Base-by-base conservation (phyloP, 2,888 invertebrate species). In the Elegia similella region DNA sequence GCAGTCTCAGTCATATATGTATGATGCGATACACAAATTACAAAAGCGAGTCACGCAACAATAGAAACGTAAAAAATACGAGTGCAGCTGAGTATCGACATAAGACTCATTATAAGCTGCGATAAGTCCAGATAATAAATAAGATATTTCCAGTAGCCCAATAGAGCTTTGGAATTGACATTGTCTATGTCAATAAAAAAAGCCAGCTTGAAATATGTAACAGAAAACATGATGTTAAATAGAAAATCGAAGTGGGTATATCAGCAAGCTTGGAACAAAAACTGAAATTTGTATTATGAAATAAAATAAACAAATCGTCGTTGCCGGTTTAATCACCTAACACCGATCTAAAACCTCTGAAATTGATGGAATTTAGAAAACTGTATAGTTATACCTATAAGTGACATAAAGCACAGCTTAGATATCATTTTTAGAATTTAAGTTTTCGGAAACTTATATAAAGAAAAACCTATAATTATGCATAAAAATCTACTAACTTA, bases 11-110 rank as follows among this genome's bases (percentile, higher is more conserved):
- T 23, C 23, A 23, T 23, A 23, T 5, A 23, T 69, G 12, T 47
- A 29, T 70, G 70, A 69, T 8, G 12, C n/a, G 23, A 5, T 72
- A 80, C 70, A 74, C 71, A 78, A 77, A 76, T 74, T 59, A 70
- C 67, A 76, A 73, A 72, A 77, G 71, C 66, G 71, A 66, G 65
- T 61, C 69, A 68, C 68, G 66, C 65, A 75, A 78, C 78, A 80
- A 80, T 78, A 67, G 78, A 70, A 73, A 72, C 72, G 72, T 73
- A 72, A 76, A 75, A 80, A 80, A 80, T 75, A 78, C 78, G n/a
- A n/a, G n/a, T n/a, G n/a, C n/a, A 65, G 70, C 69, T 69, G 73
- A 78, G 75, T 76, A 78, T 78, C 73, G 75, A 77, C 66, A 68
- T 23, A 23, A 72, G 76, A 72, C 75, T 76, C 76, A 47, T 47